Evolutionary conservation across 2,113 vertebrate genomes (phyloP).

Genomic region (Vulpes lagopus): DNA sequence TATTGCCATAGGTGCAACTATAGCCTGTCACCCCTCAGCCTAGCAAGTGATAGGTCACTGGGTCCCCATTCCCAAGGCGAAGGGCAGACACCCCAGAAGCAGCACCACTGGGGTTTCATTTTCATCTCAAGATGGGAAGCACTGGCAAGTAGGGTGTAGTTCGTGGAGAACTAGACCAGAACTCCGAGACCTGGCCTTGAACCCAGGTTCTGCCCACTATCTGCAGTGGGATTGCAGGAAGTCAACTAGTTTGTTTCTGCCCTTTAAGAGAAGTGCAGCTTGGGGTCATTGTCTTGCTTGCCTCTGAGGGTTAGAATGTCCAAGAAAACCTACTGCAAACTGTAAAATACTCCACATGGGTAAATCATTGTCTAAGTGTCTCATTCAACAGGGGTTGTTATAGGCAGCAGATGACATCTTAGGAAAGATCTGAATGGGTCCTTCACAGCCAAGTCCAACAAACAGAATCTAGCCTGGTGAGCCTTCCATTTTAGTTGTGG

Average conservation of each 20-base stretch:
- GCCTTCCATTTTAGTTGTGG: not conserved
- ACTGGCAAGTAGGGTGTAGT: not conserved
- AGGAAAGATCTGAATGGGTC: not conserved
- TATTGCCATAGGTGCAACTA: not conserved
- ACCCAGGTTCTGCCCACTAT: not conserved
- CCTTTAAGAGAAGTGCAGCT: not conserved
- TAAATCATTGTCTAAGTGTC: rapidly evolving
- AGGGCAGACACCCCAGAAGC: not conserved
- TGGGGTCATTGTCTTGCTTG: not conserved
- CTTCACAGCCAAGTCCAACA: not conserved
- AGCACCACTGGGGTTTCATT: not conserved
- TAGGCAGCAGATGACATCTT: not conserved
- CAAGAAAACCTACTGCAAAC: not conserved
- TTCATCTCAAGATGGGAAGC: not conserved
- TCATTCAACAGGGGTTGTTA: not conserved
- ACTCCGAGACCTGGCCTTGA: not conserved
- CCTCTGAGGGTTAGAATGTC: not conserved
- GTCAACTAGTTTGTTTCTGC: not conserved
- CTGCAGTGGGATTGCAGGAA: not conserved
- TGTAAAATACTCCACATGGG: not conserved
- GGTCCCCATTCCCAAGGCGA: not conserved
- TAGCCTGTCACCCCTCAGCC: not conserved
- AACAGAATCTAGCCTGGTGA: not conserved
- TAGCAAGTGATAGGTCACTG: rapidly evolving
- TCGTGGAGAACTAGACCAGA: not conserved